These are phyloP conservation scores for Theretra japonica DNA, from an alignment of 2,888 invertebrate species.

Conservation along the genomic window DNA sequence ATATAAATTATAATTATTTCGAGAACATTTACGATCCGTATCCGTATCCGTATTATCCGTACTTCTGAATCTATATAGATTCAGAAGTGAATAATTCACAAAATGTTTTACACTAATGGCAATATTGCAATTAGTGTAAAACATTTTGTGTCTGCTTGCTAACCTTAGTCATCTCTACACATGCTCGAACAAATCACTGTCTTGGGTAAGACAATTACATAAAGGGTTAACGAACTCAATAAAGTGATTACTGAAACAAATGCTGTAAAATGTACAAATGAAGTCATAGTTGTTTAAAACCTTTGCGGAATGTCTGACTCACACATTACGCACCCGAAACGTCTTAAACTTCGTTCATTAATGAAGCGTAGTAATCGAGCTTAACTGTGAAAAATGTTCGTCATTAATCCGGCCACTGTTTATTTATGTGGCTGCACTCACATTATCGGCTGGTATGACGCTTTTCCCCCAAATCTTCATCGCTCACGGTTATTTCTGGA, in stretches of 20 bases:
- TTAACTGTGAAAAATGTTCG: constrained; percentile 58
- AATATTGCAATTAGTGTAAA: background rate
- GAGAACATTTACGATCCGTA: background rate
- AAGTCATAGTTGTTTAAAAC: constrained; percentile 35
- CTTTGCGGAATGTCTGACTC: constrained; percentile 39
- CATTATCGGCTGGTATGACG: constrained; percentile 65
- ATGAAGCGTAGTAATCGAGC: constrained; percentile 57
- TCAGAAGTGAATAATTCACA: too few relatives aligned
- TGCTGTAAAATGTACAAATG: constrained; percentile 37
- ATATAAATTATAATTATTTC: background rate
- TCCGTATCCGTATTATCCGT: too few relatives aligned
- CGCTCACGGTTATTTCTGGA: constrained; percentile 76
- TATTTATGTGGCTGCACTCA: constrained; percentile 60
- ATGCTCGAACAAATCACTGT: constrained; percentile 1
- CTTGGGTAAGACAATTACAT: constrained; percentile 20
- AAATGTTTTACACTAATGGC: too few relatives aligned
- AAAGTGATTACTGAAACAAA: constrained; percentile 27
- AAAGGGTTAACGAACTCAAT: constrained; percentile 25
- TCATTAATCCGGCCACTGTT: constrained; percentile 60
- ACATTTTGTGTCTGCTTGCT: background rate
- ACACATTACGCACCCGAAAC: constrained; percentile 38
- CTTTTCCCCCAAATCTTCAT: constrained; percentile 67
- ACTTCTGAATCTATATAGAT: background rate
- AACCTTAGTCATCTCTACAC: background rate
- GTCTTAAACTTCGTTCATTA: constrained; percentile 44